Base-by-base conservation (phyloP, 2,888 invertebrate genomes). In the Gonocerus acuteangulatus region DNA sequence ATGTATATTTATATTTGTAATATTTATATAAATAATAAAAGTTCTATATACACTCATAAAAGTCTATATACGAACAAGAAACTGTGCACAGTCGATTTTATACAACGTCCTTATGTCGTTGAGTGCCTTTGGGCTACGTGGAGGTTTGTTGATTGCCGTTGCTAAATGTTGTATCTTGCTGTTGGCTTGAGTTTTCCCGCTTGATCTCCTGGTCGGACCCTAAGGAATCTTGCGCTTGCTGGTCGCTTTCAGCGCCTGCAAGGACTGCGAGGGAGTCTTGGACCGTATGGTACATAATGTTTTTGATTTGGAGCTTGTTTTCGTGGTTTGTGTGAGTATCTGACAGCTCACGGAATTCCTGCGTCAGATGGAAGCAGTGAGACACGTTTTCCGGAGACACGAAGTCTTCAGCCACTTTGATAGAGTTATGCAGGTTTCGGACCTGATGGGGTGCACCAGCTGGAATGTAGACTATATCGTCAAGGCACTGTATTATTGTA, bases 371-470 rank as follows among this genome's bases (percentile, higher is more conserved):
- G 79, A 96, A 95, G 77, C 96, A 97, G 71, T 95, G 92, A 45
- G 90, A 88, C 21, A 97, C 88, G 74, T 96, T 95, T 76, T 97
- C 96, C 0, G 96, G 96, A 2, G 96, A 95, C 0, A 97, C 96
- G 77, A 97, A 97, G 76, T 97, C 96, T 75, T 95, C 95, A 0
- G 97, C 96, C 52, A 96, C 92, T 75, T 96, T 97, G 71, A 97
- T 92, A 76, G 97, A 97, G 75, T 94, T 95, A 73, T 95, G 89
- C 57, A 97, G 79, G 76, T 97, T 97, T 64, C 94, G 84, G 16
- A 97, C 96, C 79, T 97, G 97, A 77, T 97, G 97, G 6, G 96
- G 96, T n/a, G 96, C 96, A 60, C 97, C 97, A 0, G 96, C 96
- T 16, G 97, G 96, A 67, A 97, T 94, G 76, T 97, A 96, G 44